Evolutionary conservation across 2,113 vertebrate species (phyloP), one percentile per base, ranked within the genome.

Genomic region (Todiramphus saurophagus): DNA sequence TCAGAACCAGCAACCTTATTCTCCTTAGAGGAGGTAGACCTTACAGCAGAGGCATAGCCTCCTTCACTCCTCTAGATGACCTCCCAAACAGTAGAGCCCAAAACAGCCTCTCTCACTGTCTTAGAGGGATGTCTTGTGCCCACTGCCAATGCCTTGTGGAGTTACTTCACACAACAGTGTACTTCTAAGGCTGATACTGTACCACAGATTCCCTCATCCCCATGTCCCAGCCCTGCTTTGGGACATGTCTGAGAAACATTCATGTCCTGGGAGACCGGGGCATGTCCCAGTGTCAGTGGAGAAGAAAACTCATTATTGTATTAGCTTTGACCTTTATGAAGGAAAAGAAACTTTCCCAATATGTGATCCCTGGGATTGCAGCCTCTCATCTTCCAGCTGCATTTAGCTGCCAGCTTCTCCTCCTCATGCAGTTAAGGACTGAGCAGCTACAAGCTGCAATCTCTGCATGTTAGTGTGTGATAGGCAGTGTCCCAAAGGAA

Each of bases 241-340:
- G 53, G 78, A 58, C 5, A 1, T 1, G 24, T 48, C 43, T 89
- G 77, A 82, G 74, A 75, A 89, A 59, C 5, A 4, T 16, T 81
- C 13, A 2, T 25, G 24, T 7, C n/a, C 46, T 27, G 7, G 14
- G 43, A 63, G 56, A 14, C 46, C 23, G 30, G 4, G 27, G 13
- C 27, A 24, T 48, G 44, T 55, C 25, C 74, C 1, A 2, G 23
- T 64, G 48, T 81, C 60, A 31, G 27, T 51, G 53, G 51, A 51
- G 41, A 78, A 62, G 41, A 70, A 91, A 81, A 33, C 23, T 84
- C 7, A 0, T 59, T 20, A 1, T 21, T 89, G 25, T 66, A 8
- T 97, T 86, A 74, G 58, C 91, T 96, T 92, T 92, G 75, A 56
- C 78, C 43, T 72, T 67, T 66, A 55, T 25, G 51, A 63, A 88